Base-by-base conservation (phyloP, 2,113 vertebrate genomes). In the Salvelinus fontinalis region DNA sequence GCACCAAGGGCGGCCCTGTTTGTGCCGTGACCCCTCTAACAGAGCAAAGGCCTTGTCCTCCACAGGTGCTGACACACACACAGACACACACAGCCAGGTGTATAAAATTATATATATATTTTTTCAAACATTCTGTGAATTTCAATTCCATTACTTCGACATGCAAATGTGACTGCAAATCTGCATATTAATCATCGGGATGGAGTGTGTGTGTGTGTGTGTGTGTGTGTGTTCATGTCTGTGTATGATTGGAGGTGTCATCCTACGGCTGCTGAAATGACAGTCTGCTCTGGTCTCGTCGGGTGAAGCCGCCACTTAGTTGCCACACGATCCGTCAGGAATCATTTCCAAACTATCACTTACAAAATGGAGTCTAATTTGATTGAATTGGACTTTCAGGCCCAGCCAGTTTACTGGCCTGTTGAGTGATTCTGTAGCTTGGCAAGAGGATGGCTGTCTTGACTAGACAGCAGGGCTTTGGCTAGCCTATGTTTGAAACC, bases 301-400 rank as follows among this genome's bases (percentile, higher is more conserved):
- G 31, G 67, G 39, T 48, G 39, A 70, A 48, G 67, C 89, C 87
- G 90, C 90, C 88, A 89, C 89, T 91, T 89, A 72, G 87, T 89
- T 87, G 88, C 86, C 79, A 85, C 27, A 81, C 83, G 73, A 85
- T 83, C 81, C 85, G 88, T 91, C 89, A 90, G 83, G 87, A 91
- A 89, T 90, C 85, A 91, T 91, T 91, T 92, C 91, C 89, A 81
- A 92, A 91, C 90, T 90, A 91, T 92, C 89, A 90, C 87, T 91
- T 90, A 90, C 83, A 89, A 88, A 92, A 88, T 89, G 84, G 89
- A 89, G 88, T 89, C 84, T 89, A 91, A 91, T 92, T 90, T 87
- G 83, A 80, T 77, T 51, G 87, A 85, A 90, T 85, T 79, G 88
- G 78, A 77, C 85, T 90, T 90, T 90, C 91, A 89, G 82, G 75